Conservation (phyloP, 2,888 invertebrate genomes). For the Sabatieria punctata region DNA sequence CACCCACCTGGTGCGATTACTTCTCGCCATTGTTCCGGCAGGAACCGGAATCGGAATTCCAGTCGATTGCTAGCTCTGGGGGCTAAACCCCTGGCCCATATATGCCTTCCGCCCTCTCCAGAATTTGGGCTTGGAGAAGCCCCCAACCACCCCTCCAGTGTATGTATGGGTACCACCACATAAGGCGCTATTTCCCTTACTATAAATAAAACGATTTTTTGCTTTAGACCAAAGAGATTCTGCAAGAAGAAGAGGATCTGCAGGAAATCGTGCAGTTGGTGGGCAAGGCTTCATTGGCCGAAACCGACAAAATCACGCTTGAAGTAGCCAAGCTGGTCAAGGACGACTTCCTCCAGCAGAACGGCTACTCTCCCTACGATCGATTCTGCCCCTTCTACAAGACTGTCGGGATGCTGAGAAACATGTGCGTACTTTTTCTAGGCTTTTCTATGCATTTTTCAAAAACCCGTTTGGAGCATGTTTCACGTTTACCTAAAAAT, state of each 20-base stretch:
- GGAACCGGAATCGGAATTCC: no score
- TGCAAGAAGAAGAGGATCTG: constrained; percentile 95
- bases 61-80: no score
- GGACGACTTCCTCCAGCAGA: constrained; percentile 98
- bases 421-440: constrained; percentile 46
- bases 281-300: constrained; percentile 75
- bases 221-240: constrained; percentile 57
- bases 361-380: constrained; percentile 54
- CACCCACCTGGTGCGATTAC: no score
- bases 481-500: not conserved
- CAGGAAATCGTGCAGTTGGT: constrained; percentile 99
- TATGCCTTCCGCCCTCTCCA: no score
- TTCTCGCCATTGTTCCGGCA: no score
- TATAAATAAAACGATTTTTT: no score
- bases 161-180: no score
- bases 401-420: constrained; percentile 93
- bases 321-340: constrained; percentile 91
- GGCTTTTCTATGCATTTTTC: not conserved
- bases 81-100: no score
- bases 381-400: constrained; percentile 99
- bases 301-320: constrained; percentile 95
- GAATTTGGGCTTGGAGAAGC: no score
- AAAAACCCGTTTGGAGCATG: not conserved
- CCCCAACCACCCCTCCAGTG: no score
- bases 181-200: no score